A percentile compares a stretch with the other conserved stretches of the same genome.
Conservation (phyloP, 2,888 invertebrate species). For the Rapana venosa region DNA sequence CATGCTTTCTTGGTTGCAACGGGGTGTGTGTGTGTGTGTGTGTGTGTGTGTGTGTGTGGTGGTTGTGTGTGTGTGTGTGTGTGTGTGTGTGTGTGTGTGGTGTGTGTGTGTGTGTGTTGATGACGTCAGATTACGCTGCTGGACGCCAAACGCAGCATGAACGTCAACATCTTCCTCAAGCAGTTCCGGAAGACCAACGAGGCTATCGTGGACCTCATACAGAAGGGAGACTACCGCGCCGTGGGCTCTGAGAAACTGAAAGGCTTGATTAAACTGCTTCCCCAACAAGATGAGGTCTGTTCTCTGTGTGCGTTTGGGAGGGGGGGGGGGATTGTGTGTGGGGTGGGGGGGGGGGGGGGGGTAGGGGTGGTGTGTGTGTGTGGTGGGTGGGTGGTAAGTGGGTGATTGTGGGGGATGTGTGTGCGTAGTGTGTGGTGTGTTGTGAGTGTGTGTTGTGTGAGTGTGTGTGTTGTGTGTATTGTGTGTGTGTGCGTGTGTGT, state of each 20-base stretch:
- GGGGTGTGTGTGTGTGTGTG: too few species aligned
- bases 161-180: slow-evolving; percentile 77
- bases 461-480: too few species aligned
- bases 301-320: not conserved
- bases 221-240: slow-evolving; percentile 67
- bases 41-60: too few species aligned
- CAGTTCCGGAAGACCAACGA: slow-evolving; percentile 74
- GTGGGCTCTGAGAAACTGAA: slow-evolving; percentile 79
- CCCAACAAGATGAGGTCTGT: slow-evolving; percentile 79
- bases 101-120: too few species aligned
- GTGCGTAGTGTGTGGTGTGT: not conserved
- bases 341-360: not conserved
- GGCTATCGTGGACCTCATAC: slow-evolving; percentile 73
- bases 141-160: slow-evolving; percentile 77
- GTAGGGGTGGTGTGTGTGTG: not conserved
- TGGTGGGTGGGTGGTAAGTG: not conserved
- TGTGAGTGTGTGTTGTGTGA: too few species aligned
- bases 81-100: too few species aligned
- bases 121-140: slow-evolving; percentile 73
- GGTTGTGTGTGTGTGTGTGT: too few species aligned
- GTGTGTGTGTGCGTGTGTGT: not conserved
- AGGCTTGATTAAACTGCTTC: slow-evolving; percentile 79
- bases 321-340: too few species aligned
- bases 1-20: too few species aligned
- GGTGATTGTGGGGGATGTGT: not conserved